Percentiles rank a stretch among this genome's conserved stretches.
Evolutionary conservation across 2,113 vertebrate genomes (phyloP).

Genomic region (Cebus imitator): DNA sequence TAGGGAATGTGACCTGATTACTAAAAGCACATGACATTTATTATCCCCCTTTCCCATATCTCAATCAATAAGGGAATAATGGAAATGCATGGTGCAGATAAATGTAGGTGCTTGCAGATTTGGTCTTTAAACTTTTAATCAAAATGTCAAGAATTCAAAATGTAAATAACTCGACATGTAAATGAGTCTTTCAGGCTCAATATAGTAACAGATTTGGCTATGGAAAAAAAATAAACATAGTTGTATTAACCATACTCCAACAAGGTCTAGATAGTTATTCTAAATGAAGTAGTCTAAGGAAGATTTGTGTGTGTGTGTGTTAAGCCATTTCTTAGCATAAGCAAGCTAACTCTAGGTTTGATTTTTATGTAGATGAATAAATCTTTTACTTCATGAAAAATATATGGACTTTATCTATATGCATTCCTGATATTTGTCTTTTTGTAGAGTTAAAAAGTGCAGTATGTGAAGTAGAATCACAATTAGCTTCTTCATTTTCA

Average conservation of each 20-base stretch:
- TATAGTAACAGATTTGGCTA: neutral
- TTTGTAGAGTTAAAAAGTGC: neutral
- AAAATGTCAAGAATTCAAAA: slow-evolving; percentile 54
- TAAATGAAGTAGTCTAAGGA: neutral
- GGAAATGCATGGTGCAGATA: neutral
- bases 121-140: slow-evolving; percentile 41
- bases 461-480: neutral
- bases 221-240: no score
- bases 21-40: slow-evolving; percentile 42
- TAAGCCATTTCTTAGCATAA: neutral
- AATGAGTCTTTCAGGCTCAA: slow-evolving; percentile 30
- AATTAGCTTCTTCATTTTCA: slow-evolving; percentile 32
- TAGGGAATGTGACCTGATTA: neutral
- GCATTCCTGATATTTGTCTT: neutral
- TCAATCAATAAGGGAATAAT: neutral
- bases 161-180: slow-evolving; percentile 55
- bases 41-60: neutral
- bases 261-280: neutral
- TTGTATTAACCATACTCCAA: neutral
- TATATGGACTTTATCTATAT: neutral
- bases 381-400: neutral
- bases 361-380: neutral
- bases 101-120: neutral
- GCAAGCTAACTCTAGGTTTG: neutral
- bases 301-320: neutral